Evolutionary conservation across 2,113 vertebrate genomes (phyloP), one percentile per base, ranked within the genome.

Genomic region (Aegithalos caudatus): DNA sequence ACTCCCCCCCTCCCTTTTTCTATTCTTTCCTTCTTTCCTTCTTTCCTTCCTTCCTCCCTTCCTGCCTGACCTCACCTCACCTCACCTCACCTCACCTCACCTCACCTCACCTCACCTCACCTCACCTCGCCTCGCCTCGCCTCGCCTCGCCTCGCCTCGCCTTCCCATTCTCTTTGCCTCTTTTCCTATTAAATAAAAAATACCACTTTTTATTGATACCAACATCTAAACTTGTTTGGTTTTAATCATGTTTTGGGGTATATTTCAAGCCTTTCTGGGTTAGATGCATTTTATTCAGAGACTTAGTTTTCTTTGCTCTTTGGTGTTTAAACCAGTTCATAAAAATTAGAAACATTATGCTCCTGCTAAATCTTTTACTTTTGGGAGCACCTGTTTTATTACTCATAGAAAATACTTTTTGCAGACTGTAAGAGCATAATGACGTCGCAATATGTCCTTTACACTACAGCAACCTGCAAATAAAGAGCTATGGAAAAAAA

Each of bases 321-420:
- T 33, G 15, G 9, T 33, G 35, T 48, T 69, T 58, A 40, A 69
- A 40, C 7, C 0, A 0, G 7, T 23, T 48, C 1, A 2, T 40
- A 81, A 48, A 35, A 35, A 35, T 11, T 42, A 38, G 16, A 56
- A 94, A 54, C 7, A 61, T 60, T 88, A n/a, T 78, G 10, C 10
- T 93, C 16, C 31, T 33, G 13, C 8, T 81, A 54, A 48, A 35
- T 65, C 6, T 72, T 86, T 91, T 79, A 11, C 18, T 86, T 86
- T 72, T 57, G 16, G 4, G 69, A 65, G 51, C 24, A 50, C 17
- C 7, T 67, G 23, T 66, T 84, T 74, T 56, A 64, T 86, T 83
- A 40, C 29, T 40, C 60, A 81, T 22, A 20, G 22, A 69, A 92
- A 84, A 84, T 38, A 65, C 9, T 73, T 73, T 37, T 65, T 60